These are phyloP conservation scores for Meiosimyza decipiens DNA, from an alignment of 2,888 invertebrate species.

Conservation along the genomic window DNA sequence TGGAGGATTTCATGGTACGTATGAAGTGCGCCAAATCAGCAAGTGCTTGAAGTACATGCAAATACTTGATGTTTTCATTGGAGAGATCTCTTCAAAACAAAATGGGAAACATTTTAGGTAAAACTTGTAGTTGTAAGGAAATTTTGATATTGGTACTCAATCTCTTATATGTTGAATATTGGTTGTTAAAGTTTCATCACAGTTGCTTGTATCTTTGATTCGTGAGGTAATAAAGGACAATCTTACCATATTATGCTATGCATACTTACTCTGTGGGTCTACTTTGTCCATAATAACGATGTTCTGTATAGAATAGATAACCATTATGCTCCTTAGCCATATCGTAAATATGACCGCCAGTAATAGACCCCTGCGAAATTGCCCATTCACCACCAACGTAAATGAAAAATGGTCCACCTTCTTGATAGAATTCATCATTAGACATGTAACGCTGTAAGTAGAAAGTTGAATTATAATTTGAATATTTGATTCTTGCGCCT, in stretches of 20 bases:
- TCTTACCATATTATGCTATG: too few relatives aligned
- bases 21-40: constrained; percentile 77
- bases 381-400: constrained; percentile 79
- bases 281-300: constrained; percentile 83
- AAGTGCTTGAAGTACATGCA: constrained; percentile 75
- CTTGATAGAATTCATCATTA: constrained; percentile 66
- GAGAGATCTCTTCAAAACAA: constrained; percentile 68
- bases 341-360: constrained; percentile 71
- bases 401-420: constrained; percentile 73
- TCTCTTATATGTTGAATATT: too few relatives aligned
- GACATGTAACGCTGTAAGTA: constrained; percentile 68
- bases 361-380: constrained; percentile 71
- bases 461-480: neutral
- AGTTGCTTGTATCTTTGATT: neutral
- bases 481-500: neutral
- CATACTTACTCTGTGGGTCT: constrained; percentile 74
- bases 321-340: constrained; percentile 72
- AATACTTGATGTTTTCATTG: constrained; percentile 71
- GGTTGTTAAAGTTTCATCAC: too few relatives aligned
- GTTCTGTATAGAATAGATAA: constrained; percentile 80
- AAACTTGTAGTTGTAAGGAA: too few relatives aligned
- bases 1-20: constrained; percentile 64
- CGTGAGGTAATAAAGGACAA: neutral
- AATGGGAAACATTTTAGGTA: too few relatives aligned
- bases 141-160: too few relatives aligned